Percentiles rank a stretch among this genome's conserved stretches.
Conservation (phyloP, 1,140 invertebrate genomes). For the silkworm (Bombyx mori) region ASM3026992v2 NC_085113.1:2842501-2843000, state of each 20-base stretch:
- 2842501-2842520: constrained; percentile 66
- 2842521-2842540: constrained; percentile 67
- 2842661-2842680: background rate
- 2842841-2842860: background rate
- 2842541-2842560: constrained; percentile 64
- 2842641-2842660: too few species aligned
- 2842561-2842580: constrained; percentile 47
- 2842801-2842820: too few species aligned
- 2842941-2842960: constrained; percentile 15
- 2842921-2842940: constrained; percentile 22
- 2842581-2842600: constrained; percentile 51
- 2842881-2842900: constrained; percentile 20
- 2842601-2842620: constrained; percentile 23
- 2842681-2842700: too few species aligned
- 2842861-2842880: background rate
- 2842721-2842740: too few species aligned
- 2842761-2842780: too few species aligned
- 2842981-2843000: constrained; percentile 44
- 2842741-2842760: too few species aligned
- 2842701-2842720: too few species aligned
- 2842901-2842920: too few species aligned
- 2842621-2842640: constrained; percentile 13
- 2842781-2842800: too few species aligned
- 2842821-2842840: too few species aligned
- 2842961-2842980: constrained; percentile 9